These are phyloP conservation scores for Sterrhoptilus dennistouni DNA, from an alignment of 2,113 vertebrate species.

Conservation along the genomic window DNA sequence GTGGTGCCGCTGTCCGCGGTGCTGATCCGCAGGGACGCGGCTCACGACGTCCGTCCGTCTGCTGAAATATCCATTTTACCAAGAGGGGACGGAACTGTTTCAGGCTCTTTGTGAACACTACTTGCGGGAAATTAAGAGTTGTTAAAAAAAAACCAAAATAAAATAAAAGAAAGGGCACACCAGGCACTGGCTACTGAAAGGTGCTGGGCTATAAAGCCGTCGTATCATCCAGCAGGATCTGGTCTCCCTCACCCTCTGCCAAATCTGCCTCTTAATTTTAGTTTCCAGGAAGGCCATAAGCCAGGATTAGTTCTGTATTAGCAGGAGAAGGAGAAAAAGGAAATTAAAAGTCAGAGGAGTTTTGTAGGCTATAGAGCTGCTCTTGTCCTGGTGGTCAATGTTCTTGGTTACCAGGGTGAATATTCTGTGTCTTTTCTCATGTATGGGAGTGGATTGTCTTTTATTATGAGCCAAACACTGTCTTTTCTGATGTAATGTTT, in stretches of 20 bases:
- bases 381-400: not conserved
- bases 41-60: accelerated
- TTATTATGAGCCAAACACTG: not conserved
- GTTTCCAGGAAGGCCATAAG: not conserved
- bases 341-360: not conserved
- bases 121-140: not conserved
- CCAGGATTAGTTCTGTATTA: not conserved
- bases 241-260: not conserved
- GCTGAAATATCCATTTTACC: accelerated
- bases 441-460: not conserved
- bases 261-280: not conserved
- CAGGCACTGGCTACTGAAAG: not conserved
- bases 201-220: not conserved
- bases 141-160: not conserved
- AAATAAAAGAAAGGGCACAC: accelerated
- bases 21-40: slow-evolving; percentile 4
- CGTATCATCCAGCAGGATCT: not conserved
- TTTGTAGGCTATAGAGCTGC: not conserved
- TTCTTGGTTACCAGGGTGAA: not conserved
- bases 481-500: not conserved
- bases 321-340: not conserved
- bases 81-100: no score
- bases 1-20: slow-evolving; percentile 70
- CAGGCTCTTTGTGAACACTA: not conserved
- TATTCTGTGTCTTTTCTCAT: not conserved